Evolutionary conservation across 2,113 vertebrate species (phyloP).

Genomic region (Oncorhynchus clarkii): DNA sequence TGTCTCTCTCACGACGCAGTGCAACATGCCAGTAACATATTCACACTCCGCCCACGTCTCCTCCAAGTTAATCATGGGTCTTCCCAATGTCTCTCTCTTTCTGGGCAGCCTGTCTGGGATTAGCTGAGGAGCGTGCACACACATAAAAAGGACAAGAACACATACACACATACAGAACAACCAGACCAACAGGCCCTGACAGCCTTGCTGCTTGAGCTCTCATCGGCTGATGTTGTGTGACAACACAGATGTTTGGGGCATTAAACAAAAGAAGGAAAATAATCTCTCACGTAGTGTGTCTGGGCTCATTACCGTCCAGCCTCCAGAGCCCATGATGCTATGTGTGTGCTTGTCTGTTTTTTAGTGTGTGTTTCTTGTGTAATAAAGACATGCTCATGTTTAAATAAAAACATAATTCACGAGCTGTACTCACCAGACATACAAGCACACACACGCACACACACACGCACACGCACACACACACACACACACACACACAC

Average conservation of each 20-base stretch:
- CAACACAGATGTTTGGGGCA: conserved; percentile 15
- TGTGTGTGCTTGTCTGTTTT: conserved; percentile 11
- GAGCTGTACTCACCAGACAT: neutral
- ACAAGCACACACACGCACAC: neutral
- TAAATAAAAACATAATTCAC: too few relatives aligned
- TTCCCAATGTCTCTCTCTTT: conserved; percentile 21
- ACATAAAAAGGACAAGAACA: neutral
- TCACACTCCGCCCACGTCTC: conserved; percentile 46
- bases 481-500: neutral
- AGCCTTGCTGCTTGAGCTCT: neutral
- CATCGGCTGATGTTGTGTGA: conserved; percentile 7
- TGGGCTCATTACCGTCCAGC: conserved; percentile 15
- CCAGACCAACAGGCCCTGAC: neutral
- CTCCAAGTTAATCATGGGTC: conserved; percentile 60
- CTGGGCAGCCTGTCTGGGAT: neutral
- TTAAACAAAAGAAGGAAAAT: conserved; percentile 18
- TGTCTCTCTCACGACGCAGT: neutral
- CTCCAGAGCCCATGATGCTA: neutral
- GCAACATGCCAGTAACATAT: conserved; percentile 45
- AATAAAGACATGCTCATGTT: too few relatives aligned
- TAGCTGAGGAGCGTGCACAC: too few relatives aligned
- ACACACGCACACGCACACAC: neutral
- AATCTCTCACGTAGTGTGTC: conserved; percentile 7
- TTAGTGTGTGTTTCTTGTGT: neutral
- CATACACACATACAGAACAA: too few relatives aligned